These are phyloP conservation scores for Atractosteus spatula DNA, from an alignment of 2,113 vertebrate species.

Conservation along the genomic window DNA sequence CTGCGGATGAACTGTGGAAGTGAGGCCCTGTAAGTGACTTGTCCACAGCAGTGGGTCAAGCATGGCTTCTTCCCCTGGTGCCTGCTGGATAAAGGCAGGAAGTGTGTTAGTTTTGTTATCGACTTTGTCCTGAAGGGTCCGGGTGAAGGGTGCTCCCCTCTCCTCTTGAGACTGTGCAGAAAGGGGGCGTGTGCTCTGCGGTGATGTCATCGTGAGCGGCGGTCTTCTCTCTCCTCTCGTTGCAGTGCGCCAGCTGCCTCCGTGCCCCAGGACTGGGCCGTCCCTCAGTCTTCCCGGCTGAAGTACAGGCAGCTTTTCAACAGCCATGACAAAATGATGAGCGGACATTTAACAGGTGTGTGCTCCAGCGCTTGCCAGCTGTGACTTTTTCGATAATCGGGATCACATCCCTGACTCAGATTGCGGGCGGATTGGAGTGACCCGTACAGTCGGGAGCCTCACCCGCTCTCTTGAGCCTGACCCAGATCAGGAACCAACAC, in stretches of 20 bases:
- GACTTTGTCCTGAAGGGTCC: background rate
- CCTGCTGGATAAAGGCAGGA: background rate
- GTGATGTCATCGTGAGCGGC: too few relatives aligned
- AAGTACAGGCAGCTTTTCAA: slow-evolving; percentile 98
- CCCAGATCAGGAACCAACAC: too few relatives aligned
- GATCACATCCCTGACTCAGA: too few relatives aligned
- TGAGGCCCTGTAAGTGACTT: too few relatives aligned
- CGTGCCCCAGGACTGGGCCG: slow-evolving; percentile 80
- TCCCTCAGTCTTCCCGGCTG: slow-evolving; percentile 90
- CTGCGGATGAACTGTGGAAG: too few relatives aligned
- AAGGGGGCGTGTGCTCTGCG: too few relatives aligned
- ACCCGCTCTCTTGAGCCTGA: too few relatives aligned
- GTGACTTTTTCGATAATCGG: too few relatives aligned
- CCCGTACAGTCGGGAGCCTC: too few relatives aligned
- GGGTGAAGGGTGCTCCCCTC: background rate
- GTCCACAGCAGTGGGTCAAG: too few relatives aligned
- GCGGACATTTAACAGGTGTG: slow-evolving; percentile 92
- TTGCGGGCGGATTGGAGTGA: too few relatives aligned
- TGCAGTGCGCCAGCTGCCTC: slow-evolving; percentile 62
- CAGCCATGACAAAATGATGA: slow-evolving; percentile 98
- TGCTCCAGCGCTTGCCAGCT: background rate
- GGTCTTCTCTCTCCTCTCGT: background rate
- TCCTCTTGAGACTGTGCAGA: too few relatives aligned
- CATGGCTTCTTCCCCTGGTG: background rate
- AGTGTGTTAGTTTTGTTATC: background rate